These are phyloP conservation scores for Ictalurus punctatus DNA, from an alignment of 2,113 vertebrate species.

Conservation along the genomic window DNA sequence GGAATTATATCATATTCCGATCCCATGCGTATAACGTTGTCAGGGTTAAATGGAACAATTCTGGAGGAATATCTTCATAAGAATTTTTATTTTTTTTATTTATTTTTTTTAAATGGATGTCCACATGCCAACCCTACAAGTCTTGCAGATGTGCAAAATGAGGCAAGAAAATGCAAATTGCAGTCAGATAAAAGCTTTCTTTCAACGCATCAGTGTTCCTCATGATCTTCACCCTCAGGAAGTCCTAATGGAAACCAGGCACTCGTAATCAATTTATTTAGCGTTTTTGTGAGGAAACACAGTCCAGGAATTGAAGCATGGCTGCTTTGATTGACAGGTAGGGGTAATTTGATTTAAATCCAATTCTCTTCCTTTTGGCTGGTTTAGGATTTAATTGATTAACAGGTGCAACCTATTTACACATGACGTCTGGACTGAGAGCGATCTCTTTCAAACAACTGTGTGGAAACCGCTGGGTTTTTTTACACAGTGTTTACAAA, in stretches of 20 bases:
- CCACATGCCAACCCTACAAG: not conserved
- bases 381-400: conserved; percentile 52
- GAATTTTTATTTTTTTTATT: not conserved
- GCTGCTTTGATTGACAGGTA: conserved; percentile 55
- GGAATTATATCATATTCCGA: not conserved
- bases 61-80: not conserved
- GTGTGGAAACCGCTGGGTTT: not conserved
- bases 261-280: conserved; percentile 43
- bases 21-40: not conserved
- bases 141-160: not conserved
- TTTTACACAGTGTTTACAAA: not conserved
- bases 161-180: not conserved
- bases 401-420: conserved; percentile 42
- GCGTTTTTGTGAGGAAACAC: conserved; percentile 53
- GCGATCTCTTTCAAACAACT: not conserved
- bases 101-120: not conserved
- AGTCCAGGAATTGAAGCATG: conserved; percentile 39
- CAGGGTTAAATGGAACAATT: not conserved
- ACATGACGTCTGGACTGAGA: not conserved
- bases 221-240: conserved; percentile 31
- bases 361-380: conserved; percentile 14
- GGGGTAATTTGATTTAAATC: conserved; percentile 59
- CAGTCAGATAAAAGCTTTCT: conserved; percentile 29
- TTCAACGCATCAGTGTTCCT: conserved; percentile 3
- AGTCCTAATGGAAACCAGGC: conserved; percentile 65